These are phyloP conservation scores for Phainopepla nitens DNA, from an alignment of 2,113 vertebrate species.

Conservation along the genomic window DNA sequence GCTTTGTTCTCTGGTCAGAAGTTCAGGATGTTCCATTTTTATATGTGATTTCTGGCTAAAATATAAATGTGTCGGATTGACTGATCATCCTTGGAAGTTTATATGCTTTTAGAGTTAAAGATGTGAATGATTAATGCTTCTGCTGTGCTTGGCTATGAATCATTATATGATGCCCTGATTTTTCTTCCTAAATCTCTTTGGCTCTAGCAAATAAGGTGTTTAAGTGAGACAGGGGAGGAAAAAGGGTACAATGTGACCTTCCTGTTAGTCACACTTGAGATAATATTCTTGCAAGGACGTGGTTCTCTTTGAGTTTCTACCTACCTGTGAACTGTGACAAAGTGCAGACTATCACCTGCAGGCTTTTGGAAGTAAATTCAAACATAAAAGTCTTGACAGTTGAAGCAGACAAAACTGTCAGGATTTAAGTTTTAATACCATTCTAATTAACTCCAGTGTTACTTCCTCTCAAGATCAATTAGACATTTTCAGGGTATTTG, in stretches of 20 bases:
- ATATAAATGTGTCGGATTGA: neutral
- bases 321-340: neutral
- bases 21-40: neutral
- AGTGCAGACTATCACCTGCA: neutral
- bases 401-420: neutral
- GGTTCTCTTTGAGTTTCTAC: neutral
- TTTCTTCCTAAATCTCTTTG: neutral
- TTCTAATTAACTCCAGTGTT: neutral
- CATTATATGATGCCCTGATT: neutral
- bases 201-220: neutral
- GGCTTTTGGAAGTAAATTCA: neutral
- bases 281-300: neutral
- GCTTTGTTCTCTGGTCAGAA: neutral
- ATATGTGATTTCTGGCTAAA: conserved; percentile 2
- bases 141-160: neutral
- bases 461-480: neutral
- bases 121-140: conserved; percentile 38
- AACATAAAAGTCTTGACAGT: neutral
- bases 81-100: conserved; percentile 31
- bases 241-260: neutral
- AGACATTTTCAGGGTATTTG: neutral
- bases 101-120: conserved; percentile 24
- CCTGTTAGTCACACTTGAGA: neutral
- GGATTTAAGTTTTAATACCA: neutral
- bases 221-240: neutral